phyloP scores from a whole-genome alignment of 2,888 invertebrate species.

The Serripes groenlandicus region DNA sequence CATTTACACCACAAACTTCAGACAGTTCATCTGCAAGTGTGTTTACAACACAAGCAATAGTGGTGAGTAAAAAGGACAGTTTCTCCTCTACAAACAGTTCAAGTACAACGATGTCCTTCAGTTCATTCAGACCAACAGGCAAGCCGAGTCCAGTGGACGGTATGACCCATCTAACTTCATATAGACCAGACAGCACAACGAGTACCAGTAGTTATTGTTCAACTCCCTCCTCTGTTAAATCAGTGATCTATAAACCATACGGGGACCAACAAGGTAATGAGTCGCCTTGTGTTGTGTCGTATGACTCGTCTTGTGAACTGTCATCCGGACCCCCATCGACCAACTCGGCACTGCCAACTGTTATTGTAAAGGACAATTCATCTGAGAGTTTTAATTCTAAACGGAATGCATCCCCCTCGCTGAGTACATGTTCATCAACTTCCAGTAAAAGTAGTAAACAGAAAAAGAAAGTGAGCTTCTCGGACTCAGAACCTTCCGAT shows the following conservation, averaged over 20 bases:
- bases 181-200: conserved; percentile 80
- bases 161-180: conserved; percentile 35
- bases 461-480: conserved; percentile 78
- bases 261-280: conserved; percentile 32
- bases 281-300: conserved; percentile 57
- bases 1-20: neutral
- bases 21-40: neutral
- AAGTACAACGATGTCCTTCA: conserved; percentile 64
- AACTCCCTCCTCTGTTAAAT: conserved; percentile 77
- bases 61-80: conserved; percentile 70
- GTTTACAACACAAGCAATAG: conserved; percentile 54
- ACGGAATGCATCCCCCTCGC: conserved; percentile 64
- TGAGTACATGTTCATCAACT: conserved; percentile 65
- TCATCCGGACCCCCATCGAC: conserved; percentile 44
- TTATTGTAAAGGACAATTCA: conserved; percentile 46
- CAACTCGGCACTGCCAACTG: conserved; percentile 41
- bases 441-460: conserved; percentile 66
- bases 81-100: conserved; percentile 71
- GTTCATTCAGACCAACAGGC: conserved; percentile 65
- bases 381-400: conserved; percentile 36
- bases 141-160: conserved; percentile 47
- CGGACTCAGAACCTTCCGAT: conserved; percentile 74
- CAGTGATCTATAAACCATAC: conserved; percentile 77
- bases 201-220: conserved; percentile 81
- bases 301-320: conserved; percentile 59